Percentiles rank a stretch among this genome's conserved stretches.
Conservation (phyloP, 2,113 vertebrate genomes). For the Coptodon rendalli region DNA sequence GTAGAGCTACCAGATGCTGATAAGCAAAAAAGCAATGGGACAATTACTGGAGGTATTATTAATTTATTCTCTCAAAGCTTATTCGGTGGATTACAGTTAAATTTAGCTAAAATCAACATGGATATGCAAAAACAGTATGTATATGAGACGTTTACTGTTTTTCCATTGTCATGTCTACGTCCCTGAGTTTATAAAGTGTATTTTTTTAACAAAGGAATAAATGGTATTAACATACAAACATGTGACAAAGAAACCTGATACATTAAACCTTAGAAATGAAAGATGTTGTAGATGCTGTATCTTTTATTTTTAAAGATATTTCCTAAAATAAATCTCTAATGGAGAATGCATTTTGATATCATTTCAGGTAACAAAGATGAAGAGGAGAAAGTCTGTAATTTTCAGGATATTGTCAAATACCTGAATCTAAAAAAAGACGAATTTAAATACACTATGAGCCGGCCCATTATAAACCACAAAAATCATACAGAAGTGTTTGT, state of each 20-base stretch:
- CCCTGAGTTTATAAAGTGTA: neutral
- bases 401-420: neutral
- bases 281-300: neutral
- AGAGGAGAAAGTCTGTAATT: neutral
- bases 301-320: neutral
- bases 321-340: neutral
- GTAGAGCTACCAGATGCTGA: neutral
- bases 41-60: neutral
- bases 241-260: neutral
- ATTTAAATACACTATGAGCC: neutral
- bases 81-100: neutral
- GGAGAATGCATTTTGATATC: neutral
- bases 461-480: neutral
- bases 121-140: neutral
- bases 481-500: neutral
- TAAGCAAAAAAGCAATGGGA: neutral
- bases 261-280: neutral
- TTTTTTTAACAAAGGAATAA: neutral
- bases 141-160: neutral
- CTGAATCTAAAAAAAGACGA: neutral
- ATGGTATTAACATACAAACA: neutral
- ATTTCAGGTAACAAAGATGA: neutral
- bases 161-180: neutral
- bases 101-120: neutral
- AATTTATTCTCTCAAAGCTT: neutral